phyloP scores from a whole-genome alignment of 2,888 invertebrate genomes.

The Hypsopygia costalis region DNA sequence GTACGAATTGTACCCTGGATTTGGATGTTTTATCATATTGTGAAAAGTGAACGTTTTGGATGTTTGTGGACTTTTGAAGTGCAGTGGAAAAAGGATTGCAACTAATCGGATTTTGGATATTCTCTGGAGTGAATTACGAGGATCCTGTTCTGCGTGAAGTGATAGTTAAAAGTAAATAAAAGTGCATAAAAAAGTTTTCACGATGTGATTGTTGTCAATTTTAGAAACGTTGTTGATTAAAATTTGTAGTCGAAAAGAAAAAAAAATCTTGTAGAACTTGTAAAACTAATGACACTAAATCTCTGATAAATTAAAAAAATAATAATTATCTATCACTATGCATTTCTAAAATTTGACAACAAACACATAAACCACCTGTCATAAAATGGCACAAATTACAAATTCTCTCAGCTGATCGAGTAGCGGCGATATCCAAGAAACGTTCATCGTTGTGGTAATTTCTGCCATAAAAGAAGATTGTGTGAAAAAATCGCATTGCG shows the following conservation, averaged over 20 bases:
- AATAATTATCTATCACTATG: constrained; percentile 6
- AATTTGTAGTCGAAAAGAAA: constrained; percentile 3
- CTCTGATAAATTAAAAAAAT: constrained; percentile 4
- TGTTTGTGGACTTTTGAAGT: constrained; percentile 61
- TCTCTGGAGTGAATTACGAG: constrained; percentile 40
- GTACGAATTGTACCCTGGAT: constrained; percentile 70
- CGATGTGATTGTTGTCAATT: constrained; percentile 33
- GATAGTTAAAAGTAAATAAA: constrained; percentile 36
- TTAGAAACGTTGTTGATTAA: constrained; percentile 34
- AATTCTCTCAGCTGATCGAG: constrained; percentile 52
- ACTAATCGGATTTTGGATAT: constrained; percentile 54
- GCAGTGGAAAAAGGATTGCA: constrained; percentile 73
- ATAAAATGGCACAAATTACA: constrained; percentile 37
- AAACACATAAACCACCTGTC: constrained; percentile 39
- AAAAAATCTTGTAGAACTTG: constrained; percentile 9
- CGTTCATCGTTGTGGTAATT: constrained; percentile 40
- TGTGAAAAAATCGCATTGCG: not conserved
- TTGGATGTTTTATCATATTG: constrained; percentile 66
- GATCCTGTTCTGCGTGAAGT: constrained; percentile 46
- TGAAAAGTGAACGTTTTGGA: constrained; percentile 62
- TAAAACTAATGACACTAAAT: not conserved
- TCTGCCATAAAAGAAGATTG: not conserved
- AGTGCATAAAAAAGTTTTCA: constrained; percentile 38
- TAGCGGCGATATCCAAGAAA: constrained; percentile 41
- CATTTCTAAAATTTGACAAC: constrained; percentile 30